Evolutionary conservation across 1,140 invertebrate genomes (phyloP).

Genomic region (Cataglyphis hispanica): DNA sequence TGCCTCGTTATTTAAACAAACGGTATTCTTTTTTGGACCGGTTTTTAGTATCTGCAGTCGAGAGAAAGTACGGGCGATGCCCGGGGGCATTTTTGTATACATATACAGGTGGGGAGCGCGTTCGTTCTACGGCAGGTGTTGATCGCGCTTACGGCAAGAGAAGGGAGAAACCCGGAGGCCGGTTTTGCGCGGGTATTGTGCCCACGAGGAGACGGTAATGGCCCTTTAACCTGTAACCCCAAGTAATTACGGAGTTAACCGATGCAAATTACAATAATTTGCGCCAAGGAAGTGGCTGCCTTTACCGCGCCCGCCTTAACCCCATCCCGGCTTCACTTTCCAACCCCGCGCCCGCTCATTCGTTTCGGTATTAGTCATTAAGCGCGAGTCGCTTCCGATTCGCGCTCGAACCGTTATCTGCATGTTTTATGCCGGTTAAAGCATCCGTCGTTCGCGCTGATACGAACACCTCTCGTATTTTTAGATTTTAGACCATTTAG

Average conservation of each 20-base stretch:
- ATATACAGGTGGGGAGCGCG: conserved; percentile 19
- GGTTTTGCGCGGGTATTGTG: conserved; percentile 69
- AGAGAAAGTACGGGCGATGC: conserved; percentile 28
- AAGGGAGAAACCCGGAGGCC: conserved; percentile 62
- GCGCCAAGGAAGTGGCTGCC: conserved; percentile 72
- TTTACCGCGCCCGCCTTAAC: conserved; percentile 55
- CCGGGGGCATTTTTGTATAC: not conserved
- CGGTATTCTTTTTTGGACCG: not conserved
- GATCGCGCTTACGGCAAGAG: conserved; percentile 67
- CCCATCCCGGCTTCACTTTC: not conserved
- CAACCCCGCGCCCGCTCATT: conserved; percentile 55
- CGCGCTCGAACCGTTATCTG: conserved; percentile 65
- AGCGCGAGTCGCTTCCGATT: conserved; percentile 57
- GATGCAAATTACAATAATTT: conserved; percentile 83
- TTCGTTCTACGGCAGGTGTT: conserved; percentile 72
- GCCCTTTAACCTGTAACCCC: conserved; percentile 80
- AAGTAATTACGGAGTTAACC: conserved; percentile 81
- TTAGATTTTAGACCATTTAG: not conserved
- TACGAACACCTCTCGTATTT: conserved; percentile 5
- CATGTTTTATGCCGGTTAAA: conserved; percentile 64
- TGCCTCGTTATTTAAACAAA: conserved; percentile 21
- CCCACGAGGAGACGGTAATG: conserved; percentile 77
- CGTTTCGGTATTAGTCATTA: conserved; percentile 72
- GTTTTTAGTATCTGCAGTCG: not conserved
- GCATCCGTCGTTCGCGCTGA: conserved; percentile 37